Evolutionary conservation across 2,888 invertebrate genomes (phyloP), one percentile per base, ranked within the genome.

Genomic region (Microdon myrmicae): DNA sequence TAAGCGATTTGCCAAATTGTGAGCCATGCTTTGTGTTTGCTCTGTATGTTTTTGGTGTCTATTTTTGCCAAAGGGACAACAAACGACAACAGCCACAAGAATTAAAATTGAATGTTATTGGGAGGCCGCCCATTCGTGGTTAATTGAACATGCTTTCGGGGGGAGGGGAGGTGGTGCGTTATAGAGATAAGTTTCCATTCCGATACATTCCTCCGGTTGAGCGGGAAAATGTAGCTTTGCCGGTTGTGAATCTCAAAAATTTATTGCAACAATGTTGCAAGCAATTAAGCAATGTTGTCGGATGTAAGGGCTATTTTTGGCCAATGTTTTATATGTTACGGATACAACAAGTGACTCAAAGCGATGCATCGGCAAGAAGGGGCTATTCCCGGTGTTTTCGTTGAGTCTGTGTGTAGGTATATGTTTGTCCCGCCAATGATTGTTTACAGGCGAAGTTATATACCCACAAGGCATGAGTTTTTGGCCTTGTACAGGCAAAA

Each of bases 211-310:
- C 37, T 25, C 20, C 22, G 44, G 34, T 37, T 45, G 31, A 19
- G 31, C 25, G 10, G n/a, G n/a, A 29, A 23, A 34, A 25, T 34
- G 9, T 39, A 14, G 14, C 37, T 34, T 17, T n/a, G 13, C 34
- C 28, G 22, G 22, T 49, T 41, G 10, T 19, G 20, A 6, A 13
- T 22, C 31, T 5, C 7, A 38, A 23, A 26, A 48, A 48, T 43
- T 54, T 60, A 48, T 60, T 38, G 55, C 55, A 44, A 60, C 60
- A 60, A 55, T 60, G 60, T 60, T 55, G 55, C 60, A 43, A 35
- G 32, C 56, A 61, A 61, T 61, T 61, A 61, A 49, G 49, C 45
- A 34, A 39, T 49, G 38, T 56, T 44, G 12, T 49, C 25, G 19
- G 39, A 34, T 45, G 53, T 47, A 45, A 6, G 31, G 34, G 45